Conservation (phyloP, 2,113 vertebrate genomes). For the Corythornis cristatus region DNA sequence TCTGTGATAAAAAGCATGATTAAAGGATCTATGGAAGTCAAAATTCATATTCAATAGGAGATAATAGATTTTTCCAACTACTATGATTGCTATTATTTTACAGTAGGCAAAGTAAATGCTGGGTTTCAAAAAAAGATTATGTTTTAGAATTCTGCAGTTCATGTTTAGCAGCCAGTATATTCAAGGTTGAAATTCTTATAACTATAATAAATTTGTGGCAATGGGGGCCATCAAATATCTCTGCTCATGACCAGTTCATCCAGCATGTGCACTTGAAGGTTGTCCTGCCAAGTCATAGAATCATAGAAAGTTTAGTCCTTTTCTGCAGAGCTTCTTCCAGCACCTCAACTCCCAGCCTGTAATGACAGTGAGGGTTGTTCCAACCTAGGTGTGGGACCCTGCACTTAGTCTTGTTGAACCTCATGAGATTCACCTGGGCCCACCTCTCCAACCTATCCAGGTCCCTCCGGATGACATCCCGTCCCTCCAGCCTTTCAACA, state of each 20-base stretch:
- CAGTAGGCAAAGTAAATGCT: background rate
- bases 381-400: no score
- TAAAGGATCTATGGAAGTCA: background rate
- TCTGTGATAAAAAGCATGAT: background rate
- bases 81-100: background rate
- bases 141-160: background rate
- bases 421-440: no score
- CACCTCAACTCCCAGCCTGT: no score
- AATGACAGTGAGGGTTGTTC: no score
- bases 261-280: background rate
- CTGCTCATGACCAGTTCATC: background rate
- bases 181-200: background rate
- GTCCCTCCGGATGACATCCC: no score
- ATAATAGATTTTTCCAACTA: background rate
- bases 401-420: no score
- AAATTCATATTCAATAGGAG: background rate
- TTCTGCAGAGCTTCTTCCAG: no score
- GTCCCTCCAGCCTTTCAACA: no score
- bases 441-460: no score
- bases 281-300: background rate
- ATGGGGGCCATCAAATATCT: background rate
- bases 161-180: background rate
- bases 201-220: background rate
- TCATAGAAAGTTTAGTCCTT: no score
- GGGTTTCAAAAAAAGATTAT: background rate